Evolutionary conservation across 2,797 vertebrate species (phyloP).

Genomic region (Miichthys miiuy): DNA sequence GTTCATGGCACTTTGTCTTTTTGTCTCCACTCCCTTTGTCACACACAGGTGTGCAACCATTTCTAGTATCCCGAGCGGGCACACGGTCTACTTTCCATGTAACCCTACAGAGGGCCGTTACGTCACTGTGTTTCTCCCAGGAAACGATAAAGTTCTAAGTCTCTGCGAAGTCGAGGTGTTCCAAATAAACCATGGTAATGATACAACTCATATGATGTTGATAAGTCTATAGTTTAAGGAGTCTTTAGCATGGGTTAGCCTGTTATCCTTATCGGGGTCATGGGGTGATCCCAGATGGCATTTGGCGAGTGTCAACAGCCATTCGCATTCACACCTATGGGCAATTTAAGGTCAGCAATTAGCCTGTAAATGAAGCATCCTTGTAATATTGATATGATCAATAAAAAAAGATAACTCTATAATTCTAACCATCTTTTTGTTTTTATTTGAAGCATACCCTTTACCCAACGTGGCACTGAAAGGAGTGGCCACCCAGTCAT

Average conservation of each 20-base stretch:
- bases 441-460: constrained; percentile 7
- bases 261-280: too few relatives aligned
- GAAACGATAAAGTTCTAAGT: neutral
- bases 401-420: too few relatives aligned
- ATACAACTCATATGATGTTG: neutral
- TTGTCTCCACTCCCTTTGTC: neutral
- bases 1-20: neutral
- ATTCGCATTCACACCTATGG: too few relatives aligned
- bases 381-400: neutral
- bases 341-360: too few relatives aligned
- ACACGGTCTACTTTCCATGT: constrained; percentile 5
- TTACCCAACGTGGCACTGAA: constrained; percentile 19
- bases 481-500: constrained; percentile 32
- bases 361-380: neutral
- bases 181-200: neutral
- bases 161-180: constrained; percentile 48
- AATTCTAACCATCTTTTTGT: neutral
- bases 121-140: constrained; percentile 20
- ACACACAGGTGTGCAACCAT: constrained; percentile 12
- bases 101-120: neutral
- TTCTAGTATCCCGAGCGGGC: neutral
- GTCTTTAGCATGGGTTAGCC: neutral
- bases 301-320: too few relatives aligned
- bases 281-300: too few relatives aligned
- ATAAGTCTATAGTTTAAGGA: neutral